These are phyloP conservation scores for Mellilla xanthometata DNA, from an alignment of 2,888 invertebrate genomes.

Conservation along the genomic window DNA sequence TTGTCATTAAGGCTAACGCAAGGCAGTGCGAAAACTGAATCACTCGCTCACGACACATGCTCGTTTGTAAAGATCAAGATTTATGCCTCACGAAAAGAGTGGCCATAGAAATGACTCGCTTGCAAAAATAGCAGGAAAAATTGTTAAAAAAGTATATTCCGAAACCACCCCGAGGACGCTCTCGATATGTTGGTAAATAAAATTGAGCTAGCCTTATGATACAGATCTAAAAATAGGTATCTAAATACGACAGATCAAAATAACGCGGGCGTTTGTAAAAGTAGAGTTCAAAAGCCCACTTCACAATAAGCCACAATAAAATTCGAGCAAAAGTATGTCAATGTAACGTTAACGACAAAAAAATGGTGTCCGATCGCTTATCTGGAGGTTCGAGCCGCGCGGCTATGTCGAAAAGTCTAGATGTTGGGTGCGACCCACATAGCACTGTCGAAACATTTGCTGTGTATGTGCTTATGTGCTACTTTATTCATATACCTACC, in stretches of 20 bases:
- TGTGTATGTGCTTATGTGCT: slow-evolving; percentile 45
- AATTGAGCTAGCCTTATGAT: too few species aligned
- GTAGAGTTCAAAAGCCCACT: slow-evolving; percentile 26
- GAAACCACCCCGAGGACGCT: too few species aligned
- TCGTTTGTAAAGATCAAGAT: slow-evolving; percentile 14
- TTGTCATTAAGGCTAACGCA: slow-evolving; percentile 31
- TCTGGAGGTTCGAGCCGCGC: slow-evolving; percentile 37
- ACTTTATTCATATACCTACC: slow-evolving; percentile 40
- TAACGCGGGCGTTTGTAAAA: slow-evolving; percentile 12
- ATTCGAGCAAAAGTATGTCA: slow-evolving; percentile 46
- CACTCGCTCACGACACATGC: slow-evolving; percentile 17
- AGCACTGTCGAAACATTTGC: slow-evolving; percentile 56
- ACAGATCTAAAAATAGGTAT: too few species aligned
- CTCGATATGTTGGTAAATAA: too few species aligned
- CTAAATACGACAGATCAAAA: too few species aligned
- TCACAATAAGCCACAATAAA: slow-evolving; percentile 34
- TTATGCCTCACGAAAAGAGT: slow-evolving; percentile 1
- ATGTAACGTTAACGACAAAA: slow-evolving; percentile 59
- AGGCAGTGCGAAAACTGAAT: slow-evolving; percentile 22
- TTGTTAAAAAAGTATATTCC: too few species aligned
- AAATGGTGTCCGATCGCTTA: slow-evolving; percentile 49
- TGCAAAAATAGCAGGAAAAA: too few species aligned
- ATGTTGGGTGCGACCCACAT: slow-evolving; percentile 60
- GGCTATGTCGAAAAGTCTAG: slow-evolving; percentile 63
- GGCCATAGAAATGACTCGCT: too few species aligned